A percentile compares a stretch with the other conserved stretches of the same genome.
phyloP scores from a whole-genome alignment of 2,888 invertebrate genomes.

The Oscheius sp. region DNA sequence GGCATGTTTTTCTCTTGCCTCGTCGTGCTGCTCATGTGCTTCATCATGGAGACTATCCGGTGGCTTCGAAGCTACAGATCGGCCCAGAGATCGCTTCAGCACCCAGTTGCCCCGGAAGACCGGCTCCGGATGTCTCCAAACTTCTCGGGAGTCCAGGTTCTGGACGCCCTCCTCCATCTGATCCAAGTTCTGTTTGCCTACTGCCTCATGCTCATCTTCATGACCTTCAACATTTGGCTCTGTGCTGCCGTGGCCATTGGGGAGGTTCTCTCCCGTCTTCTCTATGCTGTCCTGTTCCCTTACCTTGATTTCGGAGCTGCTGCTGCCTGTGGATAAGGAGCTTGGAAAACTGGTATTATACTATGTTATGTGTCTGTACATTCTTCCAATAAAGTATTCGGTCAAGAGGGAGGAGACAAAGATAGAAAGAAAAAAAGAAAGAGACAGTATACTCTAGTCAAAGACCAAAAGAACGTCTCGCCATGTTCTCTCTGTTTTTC shows the following conservation, averaged over 20 bases:
- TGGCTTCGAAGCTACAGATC: constrained; percentile 63
- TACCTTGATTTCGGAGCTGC: constrained; percentile 34
- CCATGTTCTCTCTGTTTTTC: not conserved
- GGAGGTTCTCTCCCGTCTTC: constrained; percentile 52
- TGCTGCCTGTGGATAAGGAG: constrained; percentile 27
- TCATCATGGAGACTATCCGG: constrained; percentile 63
- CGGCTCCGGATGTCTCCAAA: constrained; percentile 44
- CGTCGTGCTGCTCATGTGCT: constrained; percentile 58
- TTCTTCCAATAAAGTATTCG: not conserved
- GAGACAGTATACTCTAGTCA: too few species aligned
- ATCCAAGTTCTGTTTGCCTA: constrained; percentile 65
- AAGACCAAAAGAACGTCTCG: too few species aligned
- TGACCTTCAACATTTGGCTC: constrained; percentile 72
- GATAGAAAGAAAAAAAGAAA: too few species aligned
- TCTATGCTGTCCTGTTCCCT: constrained; percentile 50
- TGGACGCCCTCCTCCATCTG: constrained; percentile 62
- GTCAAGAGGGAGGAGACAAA: too few species aligned
- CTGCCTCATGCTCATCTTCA: constrained; percentile 70
- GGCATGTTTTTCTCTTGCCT: constrained; percentile 66
- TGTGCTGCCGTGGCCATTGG: constrained; percentile 67
- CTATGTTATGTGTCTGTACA: constrained; percentile 27
- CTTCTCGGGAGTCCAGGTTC: constrained; percentile 40
- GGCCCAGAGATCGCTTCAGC: constrained; percentile 34
- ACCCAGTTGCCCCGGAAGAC: constrained; percentile 43
- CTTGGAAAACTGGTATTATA: not conserved